These are phyloP conservation scores for Ornithorhynchus anatinus DNA, from an alignment of 2,113 vertebrate species.

Conservation along the genomic window DNA sequence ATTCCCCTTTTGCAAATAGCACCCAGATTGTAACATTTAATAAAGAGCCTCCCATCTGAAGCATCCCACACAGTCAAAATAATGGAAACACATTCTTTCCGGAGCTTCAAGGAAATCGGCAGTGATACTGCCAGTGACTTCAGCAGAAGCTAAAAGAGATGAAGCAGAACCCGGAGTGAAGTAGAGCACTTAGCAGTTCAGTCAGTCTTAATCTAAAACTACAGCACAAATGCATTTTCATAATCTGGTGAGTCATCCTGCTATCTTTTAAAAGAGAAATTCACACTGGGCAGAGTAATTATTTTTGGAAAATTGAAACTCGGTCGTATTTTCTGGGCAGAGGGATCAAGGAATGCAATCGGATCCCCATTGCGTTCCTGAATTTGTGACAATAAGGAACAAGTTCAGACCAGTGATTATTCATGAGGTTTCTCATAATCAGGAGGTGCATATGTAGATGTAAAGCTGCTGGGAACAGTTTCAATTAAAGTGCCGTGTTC, in stretches of 20 bases:
- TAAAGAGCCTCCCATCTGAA: too few species aligned
- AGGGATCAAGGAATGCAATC: constrained; percentile 40
- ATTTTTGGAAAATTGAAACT: constrained; percentile 64
- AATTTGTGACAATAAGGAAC: constrained; percentile 57
- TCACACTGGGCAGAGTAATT: constrained; percentile 62
- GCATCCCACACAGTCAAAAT: too few species aligned
- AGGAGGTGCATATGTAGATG: constrained; percentile 64
- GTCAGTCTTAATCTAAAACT: constrained; percentile 50
- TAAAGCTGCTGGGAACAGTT: constrained; percentile 14
- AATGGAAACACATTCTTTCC: not conserved
- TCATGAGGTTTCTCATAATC: constrained; percentile 61
- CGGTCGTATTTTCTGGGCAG: constrained; percentile 60
- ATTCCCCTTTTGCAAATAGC: too few species aligned
- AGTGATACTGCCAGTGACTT: constrained; percentile 37
- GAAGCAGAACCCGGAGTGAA: constrained; percentile 48
- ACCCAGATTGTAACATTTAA: too few species aligned
- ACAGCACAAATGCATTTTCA: constrained; percentile 57
- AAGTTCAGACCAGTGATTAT: constrained; percentile 61
- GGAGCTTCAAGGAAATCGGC: not conserved
- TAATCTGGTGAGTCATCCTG: constrained; percentile 54
- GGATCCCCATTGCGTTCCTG: constrained; percentile 57
- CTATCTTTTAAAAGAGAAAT: constrained; percentile 42
- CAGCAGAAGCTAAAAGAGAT: constrained; percentile 48
- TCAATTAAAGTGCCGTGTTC: constrained; percentile 52
- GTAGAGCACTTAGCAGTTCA: constrained; percentile 54